Evolutionary conservation across 2,113 vertebrate species (phyloP), one percentile per base, ranked within the genome.

Genomic region (Scalopus aquaticus): DNA sequence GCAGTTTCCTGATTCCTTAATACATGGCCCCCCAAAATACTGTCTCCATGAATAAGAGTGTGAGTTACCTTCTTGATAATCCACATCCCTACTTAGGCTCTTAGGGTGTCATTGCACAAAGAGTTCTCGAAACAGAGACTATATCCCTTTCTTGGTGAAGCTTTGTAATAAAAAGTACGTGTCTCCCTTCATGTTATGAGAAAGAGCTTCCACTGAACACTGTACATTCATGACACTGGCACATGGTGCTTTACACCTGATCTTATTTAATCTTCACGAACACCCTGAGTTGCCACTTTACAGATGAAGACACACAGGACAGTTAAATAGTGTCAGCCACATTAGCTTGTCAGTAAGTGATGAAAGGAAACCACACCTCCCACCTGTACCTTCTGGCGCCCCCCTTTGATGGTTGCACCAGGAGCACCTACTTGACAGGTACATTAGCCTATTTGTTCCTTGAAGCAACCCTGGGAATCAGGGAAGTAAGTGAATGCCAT

Each of bases 191-290:
- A 6, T 51, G 54, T 51, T 51, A 62, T 24, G 56, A 77, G 51
- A 5, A 85, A 70, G 39, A 49, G 39, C 62, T n/a, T 37, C 37
- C 17, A 17, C 3, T 16, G 37, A 77, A 65, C 20, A 9, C 19
- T 82, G 26, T 32, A 5, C 24, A 32, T 28, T 62, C 44, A n/a
- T 62, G 79, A 20, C 39, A 62, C 5, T 0, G 12, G 8, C 30
- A n/a, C 0, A 2, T 54, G 3, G 32, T 24, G 24, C 39, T 39
- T 54, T 49, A 37, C 4, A 13, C 58, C 46, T 67, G n/a, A 8
- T 35, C 46, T 56, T 44, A 39, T 8, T 20, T 39, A 20, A 26
- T 64, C 19, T 30, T 74, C 10, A 54, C 58, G 3, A 5, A 13
- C 39, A 30, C 44, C 49, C 69, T 74, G 56, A 83, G 26, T 65